Evolutionary conservation across 2,888 invertebrate species (phyloP).

Genomic region (Carpatolechia fugitivella): DNA sequence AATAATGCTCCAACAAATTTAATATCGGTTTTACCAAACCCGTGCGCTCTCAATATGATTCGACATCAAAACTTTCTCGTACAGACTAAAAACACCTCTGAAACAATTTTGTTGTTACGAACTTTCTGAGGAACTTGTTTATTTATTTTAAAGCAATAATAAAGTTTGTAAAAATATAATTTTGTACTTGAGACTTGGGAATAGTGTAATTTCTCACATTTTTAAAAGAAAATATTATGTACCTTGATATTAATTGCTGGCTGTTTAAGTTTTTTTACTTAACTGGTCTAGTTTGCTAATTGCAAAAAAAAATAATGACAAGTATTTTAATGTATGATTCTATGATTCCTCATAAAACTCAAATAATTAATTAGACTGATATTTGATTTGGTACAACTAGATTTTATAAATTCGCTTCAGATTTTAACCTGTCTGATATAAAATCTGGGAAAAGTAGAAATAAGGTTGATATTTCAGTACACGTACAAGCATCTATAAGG

Average conservation of each 20-base stretch:
- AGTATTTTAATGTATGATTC: no score
- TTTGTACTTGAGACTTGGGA: conserved; percentile 1
- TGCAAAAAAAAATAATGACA: no score
- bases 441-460: not conserved
- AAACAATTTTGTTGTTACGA: conserved; percentile 14
- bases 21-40: conserved; percentile 12
- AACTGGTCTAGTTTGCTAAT: no score
- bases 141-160: conserved; percentile 13
- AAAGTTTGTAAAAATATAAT: conserved; percentile 13
- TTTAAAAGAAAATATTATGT: not conserved
- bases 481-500: conserved; percentile 9
- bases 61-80: conserved; percentile 11
- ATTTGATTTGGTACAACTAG: no score
- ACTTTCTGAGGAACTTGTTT: conserved; percentile 13
- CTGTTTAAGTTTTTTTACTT: no score
- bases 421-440: not conserved
- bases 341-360: no score
- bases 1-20: conserved; percentile 13
- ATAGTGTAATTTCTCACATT: not conserved
- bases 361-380: no score
- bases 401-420: no score
- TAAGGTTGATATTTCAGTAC: not conserved
- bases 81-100: conserved; percentile 12
- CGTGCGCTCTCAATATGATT: conserved; percentile 12
- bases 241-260: no score